Conservation (phyloP, 1,140 invertebrate genomes). For the Pentalonia nigronervosa region DNA sequence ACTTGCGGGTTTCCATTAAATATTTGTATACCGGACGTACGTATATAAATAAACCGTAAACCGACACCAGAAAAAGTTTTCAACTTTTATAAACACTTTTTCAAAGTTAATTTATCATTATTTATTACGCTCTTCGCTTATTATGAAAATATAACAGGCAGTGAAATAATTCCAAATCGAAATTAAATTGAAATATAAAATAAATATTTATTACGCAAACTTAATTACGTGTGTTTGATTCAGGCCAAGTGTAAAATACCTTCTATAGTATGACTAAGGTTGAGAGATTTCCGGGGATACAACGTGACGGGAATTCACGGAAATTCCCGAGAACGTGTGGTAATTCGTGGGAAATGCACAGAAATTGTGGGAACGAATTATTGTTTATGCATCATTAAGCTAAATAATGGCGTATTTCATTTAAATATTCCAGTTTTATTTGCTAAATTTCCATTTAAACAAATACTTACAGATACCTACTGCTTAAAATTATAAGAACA, state of each 20-base stretch:
- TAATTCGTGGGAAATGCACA: no score
- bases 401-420: no score
- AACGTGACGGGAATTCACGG: no score
- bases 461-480: no score
- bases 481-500: no score
- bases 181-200: background rate
- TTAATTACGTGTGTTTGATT: background rate
- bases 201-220: no score
- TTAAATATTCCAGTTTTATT: no score
- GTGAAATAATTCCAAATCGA: background rate
- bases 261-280: background rate
- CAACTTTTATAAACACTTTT: conserved; percentile 11
- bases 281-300: no score
- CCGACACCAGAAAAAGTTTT: conserved; percentile 3
- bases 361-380: no score
- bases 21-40: background rate
- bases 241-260: background rate
- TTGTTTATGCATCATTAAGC: no score
- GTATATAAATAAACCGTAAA: conserved; percentile 46
- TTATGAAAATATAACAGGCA: conserved; percentile 14
- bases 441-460: no score
- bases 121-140: background rate
- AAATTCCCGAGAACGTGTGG: no score
- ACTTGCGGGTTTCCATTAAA: conserved; percentile 21
- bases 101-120: conserved; percentile 7